Evolutionary conservation across 2,888 invertebrate genomes (phyloP).

Genomic region (Cantharis rustica): DNA sequence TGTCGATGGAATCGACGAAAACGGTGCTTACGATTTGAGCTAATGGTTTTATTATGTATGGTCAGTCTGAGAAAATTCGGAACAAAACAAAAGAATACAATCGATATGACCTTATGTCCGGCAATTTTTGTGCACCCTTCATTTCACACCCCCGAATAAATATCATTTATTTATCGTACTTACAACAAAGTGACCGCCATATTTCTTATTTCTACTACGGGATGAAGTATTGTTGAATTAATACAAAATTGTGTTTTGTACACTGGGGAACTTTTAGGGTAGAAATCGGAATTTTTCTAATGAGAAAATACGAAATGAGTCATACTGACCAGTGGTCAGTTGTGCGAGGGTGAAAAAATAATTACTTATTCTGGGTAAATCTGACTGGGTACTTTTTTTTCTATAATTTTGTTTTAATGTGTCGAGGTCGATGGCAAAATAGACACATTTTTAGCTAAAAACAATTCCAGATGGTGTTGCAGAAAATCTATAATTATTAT

Average conservation of each 20-base stretch:
- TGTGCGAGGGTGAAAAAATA: slow-evolving; percentile 22
- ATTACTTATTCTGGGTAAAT: slow-evolving; percentile 22
- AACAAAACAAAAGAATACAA: slow-evolving; percentile 18
- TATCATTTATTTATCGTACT: slow-evolving; percentile 35
- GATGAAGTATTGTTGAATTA: slow-evolving; percentile 29
- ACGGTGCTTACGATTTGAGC: background rate
- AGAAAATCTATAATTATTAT: slow-evolving; percentile 38
- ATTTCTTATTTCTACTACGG: slow-evolving; percentile 30
- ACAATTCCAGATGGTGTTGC: slow-evolving; percentile 37
- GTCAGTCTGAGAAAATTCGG: slow-evolving; percentile 10
- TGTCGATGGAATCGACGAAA: background rate
- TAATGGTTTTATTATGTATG: background rate
- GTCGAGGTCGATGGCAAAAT: background rate
- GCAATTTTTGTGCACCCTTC: slow-evolving; percentile 18
- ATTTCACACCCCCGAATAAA: slow-evolving; percentile 31
- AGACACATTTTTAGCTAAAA: slow-evolving; percentile 10
- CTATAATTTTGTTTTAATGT: background rate
- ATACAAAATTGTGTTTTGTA: slow-evolving; percentile 24
- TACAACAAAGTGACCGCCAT: slow-evolving; percentile 36
- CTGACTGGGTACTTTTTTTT: no score
- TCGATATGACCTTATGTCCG: slow-evolving; percentile 24
- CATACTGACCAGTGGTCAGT: slow-evolving; percentile 38
- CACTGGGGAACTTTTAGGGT: slow-evolving; percentile 25
- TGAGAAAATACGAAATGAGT: slow-evolving; percentile 29
- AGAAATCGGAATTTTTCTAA: slow-evolving; percentile 28